Evolutionary conservation across 1,140 invertebrate genomes (phyloP), one percentile per base, ranked within the genome.

Genomic region (Chironomus striatipennis): DNA sequence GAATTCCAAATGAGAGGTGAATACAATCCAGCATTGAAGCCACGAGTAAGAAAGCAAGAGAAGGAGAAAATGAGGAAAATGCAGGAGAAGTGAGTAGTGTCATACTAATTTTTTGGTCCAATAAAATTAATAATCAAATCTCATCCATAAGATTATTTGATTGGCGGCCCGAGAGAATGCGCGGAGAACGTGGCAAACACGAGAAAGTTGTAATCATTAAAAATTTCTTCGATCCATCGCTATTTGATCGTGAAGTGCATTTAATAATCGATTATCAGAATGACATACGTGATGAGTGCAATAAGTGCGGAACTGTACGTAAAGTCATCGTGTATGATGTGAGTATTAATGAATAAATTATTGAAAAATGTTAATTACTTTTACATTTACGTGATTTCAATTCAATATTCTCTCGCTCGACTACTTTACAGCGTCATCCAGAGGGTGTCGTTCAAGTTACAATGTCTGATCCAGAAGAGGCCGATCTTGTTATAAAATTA

Each of bases 1-100:
- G 91, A 94, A 79, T 99, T 99, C 81, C 89, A 97, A 81, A 85
- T 97, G 85, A 98, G 98, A 83, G 98, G 98, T 12, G 86, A 92
- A 73, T 99, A 95, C 83, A 94, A 99, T 86, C 96, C 98, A 9
- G 88, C 87, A 0, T 87, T 96, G 57, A 98, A 98, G 82, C 97
- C 95, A 2, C 96, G 94, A 81, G 93, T 93, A 80, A 96, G 92
- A 79, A 91, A 91, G 79, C 95, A 95, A 83, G 92, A 95, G 73
- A 90, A 95, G 77, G 90, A 96, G 75, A 96, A 95, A 80, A 81
- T 97, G 74, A 95, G 95, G 83, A 96, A 96, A 83, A 91, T 93
- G 82, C 94, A 98, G 79, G 91, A 98, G 81, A 98, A 96, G 89
- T 93, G 82, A 85, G 85, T 83, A 34, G 42, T 75, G 75, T 73